These are phyloP conservation scores for Aphrophora alni DNA, from an alignment of 2,888 invertebrate species.

Conservation along the genomic window DNA sequence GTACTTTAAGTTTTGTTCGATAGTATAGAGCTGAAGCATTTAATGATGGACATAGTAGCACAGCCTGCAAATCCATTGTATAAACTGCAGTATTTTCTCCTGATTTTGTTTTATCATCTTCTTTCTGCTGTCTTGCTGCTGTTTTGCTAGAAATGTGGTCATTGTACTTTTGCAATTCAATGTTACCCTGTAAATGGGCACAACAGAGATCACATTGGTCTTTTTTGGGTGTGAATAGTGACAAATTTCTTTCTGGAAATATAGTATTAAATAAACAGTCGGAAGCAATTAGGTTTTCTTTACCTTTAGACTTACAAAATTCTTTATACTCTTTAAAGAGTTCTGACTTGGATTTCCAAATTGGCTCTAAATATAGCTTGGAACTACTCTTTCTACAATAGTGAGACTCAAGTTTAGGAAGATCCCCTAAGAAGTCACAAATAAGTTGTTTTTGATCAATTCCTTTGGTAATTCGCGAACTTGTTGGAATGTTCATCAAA, in stretches of 20 bases:
- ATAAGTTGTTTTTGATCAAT: background rate
- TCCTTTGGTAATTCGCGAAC: background rate
- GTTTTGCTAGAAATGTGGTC: constrained; percentile 11
- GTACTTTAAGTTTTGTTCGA: constrained; percentile 17
- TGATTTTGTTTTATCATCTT: background rate
- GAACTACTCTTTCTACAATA: background rate
- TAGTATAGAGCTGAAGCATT: constrained; percentile 22
- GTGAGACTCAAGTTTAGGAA: background rate
- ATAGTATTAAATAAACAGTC: background rate
- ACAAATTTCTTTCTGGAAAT: background rate
- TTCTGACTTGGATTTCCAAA: background rate
- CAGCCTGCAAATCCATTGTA: constrained; percentile 24
- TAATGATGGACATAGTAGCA: constrained; percentile 4
- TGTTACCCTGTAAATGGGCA: background rate
- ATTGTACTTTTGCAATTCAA: background rate
- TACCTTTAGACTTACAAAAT: background rate
- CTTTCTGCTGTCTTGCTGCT: constrained; percentile 14
- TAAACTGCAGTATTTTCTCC: background rate
- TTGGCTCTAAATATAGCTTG: background rate
- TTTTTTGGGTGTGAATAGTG: constrained; percentile 7
- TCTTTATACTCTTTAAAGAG: background rate
- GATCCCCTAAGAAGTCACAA: background rate
- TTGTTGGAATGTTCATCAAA: background rate
- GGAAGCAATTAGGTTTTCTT: background rate
- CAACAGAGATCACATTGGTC: constrained; percentile 25